Evolutionary conservation across 2,113 vertebrate species (phyloP), one percentile per base, ranked within the genome.

Genomic region (Cacatua alba): DNA sequence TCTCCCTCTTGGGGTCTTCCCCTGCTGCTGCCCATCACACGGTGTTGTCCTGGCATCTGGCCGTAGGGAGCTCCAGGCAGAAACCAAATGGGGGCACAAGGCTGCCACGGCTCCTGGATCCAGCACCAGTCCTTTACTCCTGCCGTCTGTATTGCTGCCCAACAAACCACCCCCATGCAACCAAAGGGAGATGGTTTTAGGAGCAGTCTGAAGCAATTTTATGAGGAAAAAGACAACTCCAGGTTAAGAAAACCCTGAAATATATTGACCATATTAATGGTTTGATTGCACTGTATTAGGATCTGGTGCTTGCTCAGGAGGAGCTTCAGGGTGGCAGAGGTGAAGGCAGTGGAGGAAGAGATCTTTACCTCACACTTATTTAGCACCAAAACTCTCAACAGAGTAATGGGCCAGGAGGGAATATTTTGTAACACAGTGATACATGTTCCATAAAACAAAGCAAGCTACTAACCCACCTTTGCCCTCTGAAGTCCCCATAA

Each of bases 401-500:
- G 48, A 90, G 72, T 92, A 95, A 96, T 55, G 57, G 95, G 77
- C 88, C 92, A 89, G 72, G 41, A 95, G 86, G 91, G 94, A 92
- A 77, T 95, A 94, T 14, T 39, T 51, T 0, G 2, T 49, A 76
- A 48, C 49, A 59, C 8, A 2, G 29, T 65, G 53, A 72, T 82
- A 64, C 28, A 12, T 28, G 35, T 68, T 85, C 82, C 69, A 82
- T 69, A 83, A 92, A 94, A 77, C 21, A 67, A 75, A 77, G 51
- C 88, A 96, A 96, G 68, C 78, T 95, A 85, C 51, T 94, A 92
- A 86, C 43, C 35, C 67, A 90, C 44, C 72, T 67, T 46, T 52
- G 37, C 63, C 75, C 84, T 91, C 89, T 87, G 64, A 82, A 84
- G 59, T 82, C 11, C 31, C n/a, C 31, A 12, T 78, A 92, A 94